Evolutionary conservation across 2,888 invertebrate species (phyloP).

Genomic region (Synergus umbraculus): DNA sequence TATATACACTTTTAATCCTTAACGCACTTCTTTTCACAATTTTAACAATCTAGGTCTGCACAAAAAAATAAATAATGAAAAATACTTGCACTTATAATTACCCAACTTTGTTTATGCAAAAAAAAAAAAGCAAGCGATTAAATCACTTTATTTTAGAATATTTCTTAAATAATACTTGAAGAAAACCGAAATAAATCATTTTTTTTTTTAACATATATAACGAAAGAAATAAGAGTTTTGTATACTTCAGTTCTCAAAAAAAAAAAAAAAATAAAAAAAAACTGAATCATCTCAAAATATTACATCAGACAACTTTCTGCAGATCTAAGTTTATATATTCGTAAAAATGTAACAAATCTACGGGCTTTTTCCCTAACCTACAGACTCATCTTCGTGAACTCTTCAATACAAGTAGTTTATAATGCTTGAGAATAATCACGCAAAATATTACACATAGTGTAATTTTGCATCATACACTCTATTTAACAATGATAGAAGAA

Average conservation of each 20-base stretch:
- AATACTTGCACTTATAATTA: too few species aligned
- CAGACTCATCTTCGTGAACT: slow-evolving; percentile 8
- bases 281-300: not conserved
- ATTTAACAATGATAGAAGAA: slow-evolving; percentile 38
- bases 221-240: not conserved
- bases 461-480: slow-evolving; percentile 1
- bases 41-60: not conserved
- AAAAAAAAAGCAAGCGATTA: too few species aligned
- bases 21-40: too few species aligned
- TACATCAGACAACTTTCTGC: slow-evolving; percentile 1
- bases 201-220: too few species aligned
- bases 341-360: slow-evolving; percentile 61
- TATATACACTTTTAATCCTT: not conserved
- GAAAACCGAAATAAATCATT: too few species aligned
- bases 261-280: not conserved
- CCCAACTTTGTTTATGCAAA: too few species aligned
- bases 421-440: not conserved
- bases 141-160: too few species aligned
- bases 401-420: slow-evolving; percentile 1
- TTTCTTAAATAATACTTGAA: too few species aligned
- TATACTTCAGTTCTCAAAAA: not conserved
- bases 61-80: not conserved
- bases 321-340: slow-evolving; percentile 39
- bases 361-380: slow-evolving; percentile 27
- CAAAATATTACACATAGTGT: slow-evolving; percentile 35